phyloP scores from a whole-genome alignment of 2,113 vertebrate genomes.

The Antennarius striatus region DNA sequence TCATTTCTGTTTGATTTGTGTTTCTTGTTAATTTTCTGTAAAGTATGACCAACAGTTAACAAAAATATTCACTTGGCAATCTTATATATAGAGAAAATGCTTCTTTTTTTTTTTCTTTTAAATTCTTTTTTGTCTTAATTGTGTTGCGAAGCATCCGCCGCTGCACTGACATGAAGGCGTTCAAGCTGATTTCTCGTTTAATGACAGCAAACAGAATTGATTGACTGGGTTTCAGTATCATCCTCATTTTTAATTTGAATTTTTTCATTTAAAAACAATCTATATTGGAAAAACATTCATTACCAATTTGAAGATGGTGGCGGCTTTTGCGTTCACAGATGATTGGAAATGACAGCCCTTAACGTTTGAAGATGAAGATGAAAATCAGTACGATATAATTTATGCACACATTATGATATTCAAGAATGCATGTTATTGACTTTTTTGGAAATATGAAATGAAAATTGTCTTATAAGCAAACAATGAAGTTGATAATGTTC shows the following conservation, averaged over 20 bases:
- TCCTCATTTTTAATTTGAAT: constrained; percentile 37
- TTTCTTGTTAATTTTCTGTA: constrained; percentile 13
- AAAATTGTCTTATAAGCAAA: constrained; percentile 53
- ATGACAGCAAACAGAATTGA: constrained; percentile 71
- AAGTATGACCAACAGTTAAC: constrained; percentile 42
- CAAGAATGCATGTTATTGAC: constrained; percentile 75
- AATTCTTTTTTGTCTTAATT: constrained; percentile 12
- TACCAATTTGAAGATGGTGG: constrained; percentile 21
- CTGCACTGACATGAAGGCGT: constrained; percentile 78
- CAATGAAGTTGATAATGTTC: constrained; percentile 32
- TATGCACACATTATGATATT: constrained; percentile 64
- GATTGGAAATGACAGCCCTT: constrained; percentile 25
- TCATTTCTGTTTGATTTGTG: constrained; percentile 34
- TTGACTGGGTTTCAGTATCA: constrained; percentile 56
- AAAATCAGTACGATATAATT: constrained; percentile 41
- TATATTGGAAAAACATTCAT: constrained; percentile 17
- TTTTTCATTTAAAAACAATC: neutral
- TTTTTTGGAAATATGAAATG: constrained; percentile 62
- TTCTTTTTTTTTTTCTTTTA: constrained; percentile 6
- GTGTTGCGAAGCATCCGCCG: constrained; percentile 61
- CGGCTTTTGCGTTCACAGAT: constrained; percentile 7
- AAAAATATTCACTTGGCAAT: constrained; percentile 41
- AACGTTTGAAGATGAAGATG: constrained; percentile 29
- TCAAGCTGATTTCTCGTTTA: constrained; percentile 72
- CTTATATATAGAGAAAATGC: constrained; percentile 31